Evolutionary conservation across 2,888 invertebrate genomes (phyloP).

Genomic region (Tinea trinotella): DNA sequence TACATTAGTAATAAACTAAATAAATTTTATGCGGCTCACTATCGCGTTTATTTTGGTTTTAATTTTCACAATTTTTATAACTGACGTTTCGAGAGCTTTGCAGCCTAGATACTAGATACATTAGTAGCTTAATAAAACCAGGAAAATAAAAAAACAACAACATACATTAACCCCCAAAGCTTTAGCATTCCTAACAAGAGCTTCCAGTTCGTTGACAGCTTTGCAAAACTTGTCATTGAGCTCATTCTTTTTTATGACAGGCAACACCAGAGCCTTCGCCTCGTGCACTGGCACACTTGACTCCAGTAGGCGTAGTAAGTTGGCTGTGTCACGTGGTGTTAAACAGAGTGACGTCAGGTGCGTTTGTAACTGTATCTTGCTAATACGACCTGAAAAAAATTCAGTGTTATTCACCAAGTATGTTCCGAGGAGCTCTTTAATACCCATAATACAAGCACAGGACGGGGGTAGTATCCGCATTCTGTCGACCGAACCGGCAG

Average conservation of each 20-base stretch:
- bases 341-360: slow-evolving; percentile 78
- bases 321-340: slow-evolving; percentile 75
- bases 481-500: too few species aligned
- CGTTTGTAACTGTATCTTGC: slow-evolving; percentile 80
- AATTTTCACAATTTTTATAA: too few species aligned
- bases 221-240: slow-evolving; percentile 77
- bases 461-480: too few species aligned
- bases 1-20: too few species aligned
- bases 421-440: too few species aligned
- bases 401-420: too few species aligned
- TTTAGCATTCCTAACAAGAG: slow-evolving; percentile 78
- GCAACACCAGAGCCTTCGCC: slow-evolving; percentile 71
- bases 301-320: slow-evolving; percentile 77
- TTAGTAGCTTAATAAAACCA: too few species aligned
- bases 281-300: slow-evolving; percentile 74
- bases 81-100: too few species aligned
- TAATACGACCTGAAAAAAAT: slow-evolving; percentile 46
- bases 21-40: too few species aligned
- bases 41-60: too few species aligned
- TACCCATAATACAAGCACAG: too few species aligned
- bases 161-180: slow-evolving; percentile 82
- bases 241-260: slow-evolving; percentile 79
- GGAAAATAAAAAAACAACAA: slow-evolving; percentile 19
- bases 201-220: slow-evolving; percentile 82
- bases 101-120: too few species aligned